Base-by-base conservation (phyloP, 64 coral and sea anemone species). In the Montipora efflorescens region DNA sequence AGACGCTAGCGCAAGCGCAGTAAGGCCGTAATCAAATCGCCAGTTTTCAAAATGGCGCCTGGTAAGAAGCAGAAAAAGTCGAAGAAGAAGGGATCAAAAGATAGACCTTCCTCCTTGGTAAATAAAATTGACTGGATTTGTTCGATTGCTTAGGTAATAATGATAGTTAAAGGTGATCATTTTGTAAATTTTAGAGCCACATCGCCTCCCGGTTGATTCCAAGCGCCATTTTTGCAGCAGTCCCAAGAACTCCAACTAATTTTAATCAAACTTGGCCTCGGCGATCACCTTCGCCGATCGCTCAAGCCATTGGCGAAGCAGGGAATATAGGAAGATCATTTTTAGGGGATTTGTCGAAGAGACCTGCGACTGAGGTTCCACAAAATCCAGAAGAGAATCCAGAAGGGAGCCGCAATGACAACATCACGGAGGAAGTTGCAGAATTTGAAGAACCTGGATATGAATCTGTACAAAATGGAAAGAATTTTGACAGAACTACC, bases 211-310 rank as follows among this genome's bases (percentile, higher is more conserved):
- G 80, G n/a, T 79, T 97, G 19, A 93, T 97, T 85, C 96, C 96
- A 15, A 97, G 85, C 44, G 79, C 96, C 49, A 95, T 97, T 78
- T 97, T 97, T 75, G 96, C 96, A 21, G 96, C 96, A 58, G 96
- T 95, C 21, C 96, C 96, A 9, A 84, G 95, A 81, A 96, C 87
- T 87, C 87, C 95, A 69, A 76, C 88, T 9, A 71, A 50, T 86
- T 85, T 94, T 59, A 59, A 93, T 16, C 82, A 90, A 82, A 95
- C 96, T 47, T 97, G 96, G 96, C 96, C 96, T 2, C 70, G 83
- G 77, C 64, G 94, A 61, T 74, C 92, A 55, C 91, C 88, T 8
- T 95, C 96, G 18, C 93, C 96, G 49, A 48, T 97, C 70, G 89
- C 92, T 68, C 76, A 89, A 57, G 96, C 96, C 15, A 73, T 97